A percentile compares a stretch with the other conserved stretches of the same genome.
phyloP scores from a whole-genome alignment of 92 coral and sea anemone species.

The Palythoa grandiflora region DNA sequence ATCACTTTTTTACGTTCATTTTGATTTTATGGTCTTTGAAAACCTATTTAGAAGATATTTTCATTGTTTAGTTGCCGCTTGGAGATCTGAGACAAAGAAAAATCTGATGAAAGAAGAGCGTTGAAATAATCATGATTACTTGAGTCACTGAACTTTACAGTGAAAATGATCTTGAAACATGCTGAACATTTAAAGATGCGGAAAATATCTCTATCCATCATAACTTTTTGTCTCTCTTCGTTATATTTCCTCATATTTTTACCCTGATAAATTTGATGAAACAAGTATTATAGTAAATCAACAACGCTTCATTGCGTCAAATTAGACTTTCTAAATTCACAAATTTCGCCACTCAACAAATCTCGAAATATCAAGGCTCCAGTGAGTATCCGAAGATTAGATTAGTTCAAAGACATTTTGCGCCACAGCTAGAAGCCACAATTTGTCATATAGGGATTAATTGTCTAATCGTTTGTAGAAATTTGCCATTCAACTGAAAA shows the following conservation, averaged over 20 bases:
- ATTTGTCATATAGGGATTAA: too few relatives aligned
- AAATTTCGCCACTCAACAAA: too few relatives aligned
- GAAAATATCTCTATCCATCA: not conserved
- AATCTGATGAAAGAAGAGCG: not conserved
- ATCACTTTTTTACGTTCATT: not conserved
- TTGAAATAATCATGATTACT: not conserved
- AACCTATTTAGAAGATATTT: not conserved
- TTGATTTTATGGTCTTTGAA: slow-evolving; percentile 26
- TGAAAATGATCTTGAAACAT: not conserved
- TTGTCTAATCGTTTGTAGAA: too few relatives aligned
- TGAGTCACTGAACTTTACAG: not conserved
- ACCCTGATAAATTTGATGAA: not conserved
- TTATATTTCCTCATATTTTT: not conserved
- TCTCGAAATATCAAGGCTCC: too few relatives aligned
- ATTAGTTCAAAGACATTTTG: too few relatives aligned
- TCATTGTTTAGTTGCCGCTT: slow-evolving; percentile 21
- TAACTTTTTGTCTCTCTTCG: too few relatives aligned
- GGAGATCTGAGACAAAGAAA: slow-evolving; percentile 4
- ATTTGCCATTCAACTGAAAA: too few relatives aligned
- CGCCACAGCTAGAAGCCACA: too few relatives aligned
- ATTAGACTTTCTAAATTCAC: too few relatives aligned
- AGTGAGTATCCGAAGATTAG: too few relatives aligned
- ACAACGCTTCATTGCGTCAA: not conserved
- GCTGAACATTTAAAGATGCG: not conserved
- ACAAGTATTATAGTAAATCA: not conserved